phyloP scores from a whole-genome alignment of 2,797 vertebrate genomes.

The Falco columbarius region DNA sequence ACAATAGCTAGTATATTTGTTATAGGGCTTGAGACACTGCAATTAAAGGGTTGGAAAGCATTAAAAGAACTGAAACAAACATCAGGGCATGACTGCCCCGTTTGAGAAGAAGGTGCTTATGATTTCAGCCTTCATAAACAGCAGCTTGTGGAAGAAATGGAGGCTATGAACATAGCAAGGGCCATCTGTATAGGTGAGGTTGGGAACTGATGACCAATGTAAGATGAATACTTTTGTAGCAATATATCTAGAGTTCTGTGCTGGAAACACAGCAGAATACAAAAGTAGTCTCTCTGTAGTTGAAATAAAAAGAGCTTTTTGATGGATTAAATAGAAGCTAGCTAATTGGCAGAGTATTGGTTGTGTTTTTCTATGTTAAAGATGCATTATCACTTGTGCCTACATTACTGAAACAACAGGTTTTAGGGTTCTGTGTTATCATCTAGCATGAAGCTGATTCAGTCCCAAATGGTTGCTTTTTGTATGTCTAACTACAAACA shows the following conservation, averaged over 20 bases:
- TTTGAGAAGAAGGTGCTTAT: neutral
- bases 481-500: neutral
- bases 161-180: neutral
- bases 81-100: fast-evolving
- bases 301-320: neutral
- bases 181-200: neutral
- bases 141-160: neutral
- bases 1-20: neutral
- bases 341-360: neutral
- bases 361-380: neutral
- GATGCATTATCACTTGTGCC: neutral
- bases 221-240: neutral
- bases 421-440: neutral
- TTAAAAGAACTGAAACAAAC: neutral
- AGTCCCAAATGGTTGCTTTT: neutral
- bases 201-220: neutral
- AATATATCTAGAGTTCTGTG: neutral
- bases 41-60: neutral
- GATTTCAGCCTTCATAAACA: neutral
- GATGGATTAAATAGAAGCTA: neutral
- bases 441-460: neutral
- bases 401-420: neutral
- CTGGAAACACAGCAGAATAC: neutral
- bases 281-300: neutral
- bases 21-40: neutral